These are phyloP conservation scores for Tolmerus cingulatus DNA, from an alignment of 2,888 invertebrate genomes.

Conservation along the genomic window DNA sequence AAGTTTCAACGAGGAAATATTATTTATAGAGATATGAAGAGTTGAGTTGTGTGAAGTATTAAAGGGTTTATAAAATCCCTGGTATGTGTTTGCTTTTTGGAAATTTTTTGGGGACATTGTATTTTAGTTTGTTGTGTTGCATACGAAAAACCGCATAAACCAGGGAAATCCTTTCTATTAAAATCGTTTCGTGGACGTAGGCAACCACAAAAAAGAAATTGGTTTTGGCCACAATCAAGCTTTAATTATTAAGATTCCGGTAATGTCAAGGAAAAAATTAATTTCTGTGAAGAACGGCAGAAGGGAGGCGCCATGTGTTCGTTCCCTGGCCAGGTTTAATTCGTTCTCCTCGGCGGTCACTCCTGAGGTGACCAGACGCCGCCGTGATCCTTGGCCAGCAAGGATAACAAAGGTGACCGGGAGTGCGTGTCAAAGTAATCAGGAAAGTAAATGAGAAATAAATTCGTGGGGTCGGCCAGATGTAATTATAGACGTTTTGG, in stretches of 20 bases:
- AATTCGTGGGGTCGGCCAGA: constrained; percentile 47
- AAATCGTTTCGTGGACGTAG: not conserved
- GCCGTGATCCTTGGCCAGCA: not conserved
- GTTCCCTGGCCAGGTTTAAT: constrained; percentile 9
- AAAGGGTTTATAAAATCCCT: too few species aligned
- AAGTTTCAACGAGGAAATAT: too few species aligned
- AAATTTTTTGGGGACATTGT: too few species aligned
- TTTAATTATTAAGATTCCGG: constrained; percentile 18
- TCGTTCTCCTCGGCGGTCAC: constrained; percentile 1
- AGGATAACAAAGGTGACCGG: constrained; percentile 16
- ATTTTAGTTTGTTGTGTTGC: too few species aligned
- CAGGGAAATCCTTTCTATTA: not conserved
- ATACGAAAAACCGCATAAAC: not conserved
- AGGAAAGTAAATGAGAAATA: constrained; percentile 48
- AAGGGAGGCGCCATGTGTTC: constrained; percentile 13
- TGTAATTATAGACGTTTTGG: constrained; percentile 45
- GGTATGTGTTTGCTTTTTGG: too few species aligned
- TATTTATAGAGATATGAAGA: too few species aligned
- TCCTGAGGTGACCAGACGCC: constrained; percentile 4
- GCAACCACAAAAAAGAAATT: not conserved
- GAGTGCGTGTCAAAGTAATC: constrained; percentile 47
- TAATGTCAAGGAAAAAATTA: constrained; percentile 26
- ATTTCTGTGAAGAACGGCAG: not conserved
- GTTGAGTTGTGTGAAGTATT: too few species aligned
- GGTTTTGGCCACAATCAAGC: constrained; percentile 4